phyloP scores from a whole-genome alignment of 2,888 invertebrate genomes.

The Tenodera sinensis region DNA sequence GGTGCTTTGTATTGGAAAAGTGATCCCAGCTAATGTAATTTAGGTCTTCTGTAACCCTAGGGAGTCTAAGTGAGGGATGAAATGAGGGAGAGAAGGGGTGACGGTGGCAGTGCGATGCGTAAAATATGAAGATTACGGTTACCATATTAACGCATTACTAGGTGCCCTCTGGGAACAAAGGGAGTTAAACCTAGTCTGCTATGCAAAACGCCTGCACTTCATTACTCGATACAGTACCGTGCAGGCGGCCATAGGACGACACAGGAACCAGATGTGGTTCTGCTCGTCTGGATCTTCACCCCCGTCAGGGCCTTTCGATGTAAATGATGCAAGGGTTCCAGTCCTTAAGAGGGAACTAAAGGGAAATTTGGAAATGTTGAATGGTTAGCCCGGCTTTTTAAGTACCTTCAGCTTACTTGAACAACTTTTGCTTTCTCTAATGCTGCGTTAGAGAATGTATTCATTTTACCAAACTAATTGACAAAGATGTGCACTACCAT shows the following conservation, averaged over 20 bases:
- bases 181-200: not conserved
- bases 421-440: too few species aligned
- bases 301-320: too few species aligned
- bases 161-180: not conserved
- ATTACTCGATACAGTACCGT: not conserved
- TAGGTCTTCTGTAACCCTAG: not conserved
- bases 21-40: constrained; percentile 18
- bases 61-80: not conserved
- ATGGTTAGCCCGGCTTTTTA: too few species aligned
- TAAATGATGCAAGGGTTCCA: too few species aligned
- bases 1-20: constrained; percentile 3
- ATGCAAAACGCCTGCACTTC: not conserved
- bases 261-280: not conserved
- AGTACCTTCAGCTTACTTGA: too few species aligned
- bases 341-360: too few species aligned
- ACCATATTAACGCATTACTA: not conserved
- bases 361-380: too few species aligned
- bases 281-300: too few species aligned
- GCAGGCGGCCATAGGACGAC: not conserved
- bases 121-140: constrained; percentile 10
- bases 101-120: not conserved
- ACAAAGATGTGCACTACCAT: too few species aligned
- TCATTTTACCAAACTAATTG: too few species aligned
- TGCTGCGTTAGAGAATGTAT: too few species aligned
- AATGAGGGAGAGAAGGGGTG: not conserved